A percentile compares a stretch with the other conserved stretches of the same genome.
These are phyloP conservation scores for Melanerpes aurifrons DNA, from an alignment of 2,113 vertebrate genomes.

Conservation along the genomic window DNA sequence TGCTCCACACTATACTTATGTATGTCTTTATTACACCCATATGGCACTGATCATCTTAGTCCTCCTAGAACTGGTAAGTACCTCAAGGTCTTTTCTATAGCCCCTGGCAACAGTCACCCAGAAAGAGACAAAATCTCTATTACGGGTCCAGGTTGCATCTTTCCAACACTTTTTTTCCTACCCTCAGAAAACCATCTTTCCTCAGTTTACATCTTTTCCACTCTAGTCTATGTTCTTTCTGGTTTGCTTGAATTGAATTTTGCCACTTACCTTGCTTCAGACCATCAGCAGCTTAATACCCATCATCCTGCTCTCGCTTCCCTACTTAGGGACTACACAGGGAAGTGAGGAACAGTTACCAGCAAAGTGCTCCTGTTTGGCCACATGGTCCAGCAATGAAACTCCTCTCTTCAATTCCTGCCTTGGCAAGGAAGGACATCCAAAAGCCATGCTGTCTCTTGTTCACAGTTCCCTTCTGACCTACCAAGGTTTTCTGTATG, in stretches of 20 bases:
- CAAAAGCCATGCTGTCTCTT: not conserved
- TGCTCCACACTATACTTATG: not conserved
- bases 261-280: not conserved
- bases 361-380: not conserved
- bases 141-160: not conserved
- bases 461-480: not conserved
- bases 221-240: not conserved
- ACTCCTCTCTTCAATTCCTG: not conserved
- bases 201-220: not conserved
- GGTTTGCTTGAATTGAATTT: not conserved
- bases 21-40: not conserved
- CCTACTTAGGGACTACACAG: rapidly evolving
- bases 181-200: not conserved
- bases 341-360: not conserved
- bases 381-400: not conserved
- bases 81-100: not conserved
- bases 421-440: not conserved
- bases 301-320: not conserved
- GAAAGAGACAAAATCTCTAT: not conserved
- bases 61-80: not conserved
- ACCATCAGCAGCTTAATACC: not conserved
- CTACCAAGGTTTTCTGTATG: not conserved
- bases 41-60: not conserved
- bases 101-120: not conserved
- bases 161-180: not conserved